Conservation (phyloP, 1,140 invertebrate species). For the Drosophila elegans region DNA sequence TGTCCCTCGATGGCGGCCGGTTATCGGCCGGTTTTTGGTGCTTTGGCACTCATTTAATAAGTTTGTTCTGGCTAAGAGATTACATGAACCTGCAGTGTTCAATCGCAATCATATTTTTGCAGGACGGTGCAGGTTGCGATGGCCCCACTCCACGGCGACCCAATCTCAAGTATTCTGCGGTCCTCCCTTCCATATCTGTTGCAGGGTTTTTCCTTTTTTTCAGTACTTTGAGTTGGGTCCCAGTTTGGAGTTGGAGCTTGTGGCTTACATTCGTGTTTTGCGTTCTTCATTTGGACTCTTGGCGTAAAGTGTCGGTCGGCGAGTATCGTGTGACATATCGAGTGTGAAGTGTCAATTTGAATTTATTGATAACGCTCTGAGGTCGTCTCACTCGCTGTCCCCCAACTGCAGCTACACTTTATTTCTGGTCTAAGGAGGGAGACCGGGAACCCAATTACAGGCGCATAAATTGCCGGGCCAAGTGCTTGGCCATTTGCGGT, state of each 20-base stretch:
- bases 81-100: constrained; percentile 85
- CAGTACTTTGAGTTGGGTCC: constrained; percentile 53
- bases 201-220: constrained; percentile 20
- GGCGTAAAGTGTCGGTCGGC: constrained; percentile 45
- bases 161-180: constrained; percentile 15
- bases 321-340: constrained; percentile 84
- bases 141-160: not conserved
- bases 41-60: constrained; percentile 82
- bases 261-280: constrained; percentile 54
- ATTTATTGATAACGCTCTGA: constrained; percentile 84
- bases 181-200: constrained; percentile 38
- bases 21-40: constrained; percentile 63
- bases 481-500: constrained; percentile 63
- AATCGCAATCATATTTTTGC: constrained; percentile 77
- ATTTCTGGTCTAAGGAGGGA: constrained; percentile 38
- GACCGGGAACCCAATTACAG: constrained; percentile 66
- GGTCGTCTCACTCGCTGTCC: constrained; percentile 31
- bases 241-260: not conserved
- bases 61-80: constrained; percentile 84
- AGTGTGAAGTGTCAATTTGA: constrained; percentile 85
- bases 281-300: constrained; percentile 24
- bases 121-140: constrained; percentile 9
- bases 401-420: constrained; percentile 11
- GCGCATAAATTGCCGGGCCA: constrained; percentile 67
- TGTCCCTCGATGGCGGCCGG: constrained; percentile 62